Evolutionary conservation across 2,113 vertebrate species (phyloP).

Genomic region (Carassius gibelio): DNA sequence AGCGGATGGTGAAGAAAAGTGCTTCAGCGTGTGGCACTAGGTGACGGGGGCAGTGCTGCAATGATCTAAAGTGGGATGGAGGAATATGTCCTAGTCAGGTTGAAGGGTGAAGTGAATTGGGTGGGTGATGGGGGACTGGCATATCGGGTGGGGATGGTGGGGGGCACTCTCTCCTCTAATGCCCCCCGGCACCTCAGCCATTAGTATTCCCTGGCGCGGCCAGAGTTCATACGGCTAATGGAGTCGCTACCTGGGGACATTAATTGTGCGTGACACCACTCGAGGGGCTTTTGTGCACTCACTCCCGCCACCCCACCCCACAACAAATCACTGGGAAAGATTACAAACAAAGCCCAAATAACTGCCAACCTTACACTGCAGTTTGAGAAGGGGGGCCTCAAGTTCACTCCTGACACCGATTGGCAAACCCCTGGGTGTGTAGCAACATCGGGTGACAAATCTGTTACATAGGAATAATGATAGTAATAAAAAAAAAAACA

Average conservation of each 20-base stretch:
- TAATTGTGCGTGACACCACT: constrained; percentile 94
- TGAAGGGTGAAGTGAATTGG: constrained; percentile 81
- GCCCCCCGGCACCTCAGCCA: constrained; percentile 84
- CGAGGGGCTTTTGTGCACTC: constrained; percentile 85
- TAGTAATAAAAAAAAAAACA: neutral
- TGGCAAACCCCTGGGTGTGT: constrained; percentile 71
- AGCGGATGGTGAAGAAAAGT: constrained; percentile 40
- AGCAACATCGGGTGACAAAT: constrained; percentile 76
- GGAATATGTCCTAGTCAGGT: constrained; percentile 78
- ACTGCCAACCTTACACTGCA: constrained; percentile 84
- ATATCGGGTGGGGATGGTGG: constrained; percentile 56
- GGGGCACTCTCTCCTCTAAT: constrained; percentile 77
- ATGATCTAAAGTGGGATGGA: constrained; percentile 72
- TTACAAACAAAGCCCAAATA: constrained; percentile 89
- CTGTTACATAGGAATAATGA: constrained; percentile 61
- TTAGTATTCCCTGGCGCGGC: constrained; percentile 90
- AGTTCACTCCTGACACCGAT: constrained; percentile 76
- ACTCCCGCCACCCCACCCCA: constrained; percentile 64
- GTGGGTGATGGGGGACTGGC: constrained; percentile 56
- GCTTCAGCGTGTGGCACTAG: neutral
- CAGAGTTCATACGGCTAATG: constrained; percentile 95
- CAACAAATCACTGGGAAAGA: constrained; percentile 87
- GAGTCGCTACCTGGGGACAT: constrained; percentile 96
- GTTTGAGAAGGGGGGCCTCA: constrained; percentile 79
- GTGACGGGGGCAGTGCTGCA: constrained; percentile 39